Conservation (phyloP, 1,140 invertebrate genomes). For the Drosophila tristis region DNA sequence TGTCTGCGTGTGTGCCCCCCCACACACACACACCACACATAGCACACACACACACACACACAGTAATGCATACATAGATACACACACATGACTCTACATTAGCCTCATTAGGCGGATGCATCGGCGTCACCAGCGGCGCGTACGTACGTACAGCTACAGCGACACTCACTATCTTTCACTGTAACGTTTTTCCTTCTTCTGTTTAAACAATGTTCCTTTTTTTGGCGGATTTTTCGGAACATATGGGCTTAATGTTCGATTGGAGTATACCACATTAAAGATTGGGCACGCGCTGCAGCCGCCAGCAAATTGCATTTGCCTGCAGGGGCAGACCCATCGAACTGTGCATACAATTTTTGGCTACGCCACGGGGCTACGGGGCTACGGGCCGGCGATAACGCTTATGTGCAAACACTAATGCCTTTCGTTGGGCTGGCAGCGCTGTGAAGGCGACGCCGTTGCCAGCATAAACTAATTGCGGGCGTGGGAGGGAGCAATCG, state of each 20-base stretch:
- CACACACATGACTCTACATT: slow-evolving; percentile 54
- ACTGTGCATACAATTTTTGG: slow-evolving; percentile 35
- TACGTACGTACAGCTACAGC: slow-evolving; percentile 23
- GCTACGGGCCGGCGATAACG: slow-evolving; percentile 26
- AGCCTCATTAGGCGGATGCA: slow-evolving; percentile 58
- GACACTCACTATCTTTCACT: slow-evolving; percentile 35
- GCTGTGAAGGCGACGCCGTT: slow-evolving; percentile 18
- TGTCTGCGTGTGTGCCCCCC: slow-evolving; percentile 44
- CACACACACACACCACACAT: slow-evolving; percentile 11
- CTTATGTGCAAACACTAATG: slow-evolving; percentile 3
- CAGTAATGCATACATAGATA: background rate
- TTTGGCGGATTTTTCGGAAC: slow-evolving; percentile 18
- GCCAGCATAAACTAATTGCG: slow-evolving; percentile 56
- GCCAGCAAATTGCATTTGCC: slow-evolving; percentile 58
- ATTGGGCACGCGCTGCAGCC: slow-evolving; percentile 59
- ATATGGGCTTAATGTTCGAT: slow-evolving; percentile 53
- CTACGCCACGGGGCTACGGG: background rate
- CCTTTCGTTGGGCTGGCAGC: slow-evolving; percentile 6
- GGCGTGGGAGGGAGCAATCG: slow-evolving; percentile 22
- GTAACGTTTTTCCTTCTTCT: slow-evolving; percentile 13
- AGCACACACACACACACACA: background rate
- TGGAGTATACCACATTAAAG: slow-evolving; percentile 67
- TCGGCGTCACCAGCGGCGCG: slow-evolving; percentile 29
- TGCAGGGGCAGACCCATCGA: slow-evolving; percentile 31
- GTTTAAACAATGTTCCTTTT: slow-evolving; percentile 22